Percentiles rank a stretch among this genome's conserved stretches.
Evolutionary conservation across 2,888 invertebrate genomes (phyloP).

Genomic region (Amphiduros pacificus): DNA sequence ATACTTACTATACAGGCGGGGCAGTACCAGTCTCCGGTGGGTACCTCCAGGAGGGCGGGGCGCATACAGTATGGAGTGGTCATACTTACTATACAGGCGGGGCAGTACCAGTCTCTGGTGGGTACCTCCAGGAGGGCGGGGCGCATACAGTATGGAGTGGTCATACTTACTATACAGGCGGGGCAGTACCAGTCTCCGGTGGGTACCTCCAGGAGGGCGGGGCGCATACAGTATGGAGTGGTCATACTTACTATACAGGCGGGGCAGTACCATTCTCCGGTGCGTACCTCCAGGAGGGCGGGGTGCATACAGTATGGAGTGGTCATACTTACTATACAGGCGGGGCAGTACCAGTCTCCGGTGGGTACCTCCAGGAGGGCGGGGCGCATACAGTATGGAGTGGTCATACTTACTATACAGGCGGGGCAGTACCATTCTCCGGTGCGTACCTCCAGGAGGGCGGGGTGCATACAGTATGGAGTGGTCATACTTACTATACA

Average conservation of each 20-base stretch:
- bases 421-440: conserved; percentile 58
- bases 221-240: conserved; percentile 55
- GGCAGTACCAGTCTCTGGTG: conserved; percentile 58
- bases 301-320: conserved; percentile 56
- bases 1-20: no score
- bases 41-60: conserved; percentile 47
- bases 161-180: no score
- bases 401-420: conserved; percentile 51
- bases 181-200: conserved; percentile 59
- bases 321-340: no score
- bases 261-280: conserved; percentile 58
- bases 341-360: conserved; percentile 59
- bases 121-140: conserved; percentile 50
- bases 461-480: conserved; percentile 40
- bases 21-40: conserved; percentile 58
- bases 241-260: conserved; percentile 52
- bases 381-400: conserved; percentile 55
- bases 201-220: conserved; percentile 47
- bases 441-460: conserved; percentile 44
- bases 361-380: conserved; percentile 45
- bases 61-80: conserved; percentile 55
- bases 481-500: conserved; percentile 43
- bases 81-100: no score
- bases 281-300: conserved; percentile 44
- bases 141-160: conserved; percentile 54